Evolutionary conservation across 2,888 invertebrate genomes (phyloP), one percentile per base, ranked within the genome.

Genomic region (Carpatolechia fugitivella): DNA sequence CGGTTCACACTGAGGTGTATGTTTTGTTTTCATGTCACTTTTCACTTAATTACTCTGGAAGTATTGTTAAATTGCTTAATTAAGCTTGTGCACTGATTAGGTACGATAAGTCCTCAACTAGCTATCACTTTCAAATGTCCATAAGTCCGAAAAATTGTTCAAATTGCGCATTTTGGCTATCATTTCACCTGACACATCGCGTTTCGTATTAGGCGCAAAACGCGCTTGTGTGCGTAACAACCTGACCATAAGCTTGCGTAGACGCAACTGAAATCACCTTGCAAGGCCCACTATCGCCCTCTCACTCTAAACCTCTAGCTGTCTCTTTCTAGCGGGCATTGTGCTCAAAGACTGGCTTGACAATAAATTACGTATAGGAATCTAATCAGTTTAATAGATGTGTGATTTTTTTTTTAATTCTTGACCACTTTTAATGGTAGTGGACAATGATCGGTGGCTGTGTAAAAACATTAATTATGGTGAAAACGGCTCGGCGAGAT

Each of bases 261-360:
- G 78, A 82, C 85, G 86, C 90, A 86, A 90, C 90, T 90, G 80
- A 89, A 87, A 86, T 89, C 88, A 89, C 90, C 90, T 90, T 90
- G 90, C 90, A 90, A 90, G 90, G 90, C 88, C 89, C 87, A 87
- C 82, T 88, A 74, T 78, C 64, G 56, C 76, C 64, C 66, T 87
- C 86, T 82, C 85, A 57, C 66, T 87, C 78, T 76, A 72, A 82
- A 74, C 78, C 61, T 72, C 66, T 77, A 38, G 47, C 66, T 50
- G 63, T 79, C 80, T 68, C 76, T 5, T 66, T 90, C 86, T 81
- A 84, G 82, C 89, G 90, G 88, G 81, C 89, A 90, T 89, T 90
- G 90, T 88, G 87, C 89, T 76, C 78, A 77, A 76, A 63, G 70
- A 68, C 77, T 72, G 70, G 63, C 76, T 77, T 82, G 85, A 89